Evolutionary conservation across 2,797 vertebrate species (phyloP), one percentile per base, ranked within the genome.

Genomic region (Sebastes itinus): DNA sequence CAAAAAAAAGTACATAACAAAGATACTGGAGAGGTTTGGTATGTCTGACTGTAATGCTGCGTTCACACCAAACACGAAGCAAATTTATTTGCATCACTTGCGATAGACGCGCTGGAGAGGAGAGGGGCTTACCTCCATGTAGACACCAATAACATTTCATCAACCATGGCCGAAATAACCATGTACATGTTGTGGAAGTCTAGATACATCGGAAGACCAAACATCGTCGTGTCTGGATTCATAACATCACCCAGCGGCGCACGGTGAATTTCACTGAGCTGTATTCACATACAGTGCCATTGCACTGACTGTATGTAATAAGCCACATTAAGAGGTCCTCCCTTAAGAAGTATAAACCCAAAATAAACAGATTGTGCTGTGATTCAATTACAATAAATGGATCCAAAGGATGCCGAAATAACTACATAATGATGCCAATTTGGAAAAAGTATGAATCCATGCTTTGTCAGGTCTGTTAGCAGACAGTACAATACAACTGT

Each of bases 1-100:
- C 52, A 49, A 54, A n/a, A 55, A 1, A 55, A 5, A 9, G 52
- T 23, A 12, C 5, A 0, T 55, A 55, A 23, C n/a, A 55, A 55
- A 22, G 52, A 55, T 12, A 55, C n/a, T 55, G 52, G 52, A 55
- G 52, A 22, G 1, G 52, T 55, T 22, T 55, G 52, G 18, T 52
- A 9, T 52, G 46, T 52, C 18, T 49, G 2, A 9, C 18, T 49
- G 18, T n/a, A 52, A n/a, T 20, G 46, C 46, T 0, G 46, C 18
- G 4, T 49, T 49, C 52, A 54, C 52, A 55, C 52, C 0, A 55
- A 55, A 54, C 4, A 0, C 0, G 4, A 3, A 54, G n/a, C 52
- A 2, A 54, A 54, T 54, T n/a, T 22, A 22, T 49, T 54, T 10
- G 10, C 9, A 54, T n/a, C 52, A 54, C 52, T 54, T 5, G 4